Evolutionary conservation across 2,113 vertebrate species (phyloP).

Genomic region (Tetraodon nigroviridis): DNA sequence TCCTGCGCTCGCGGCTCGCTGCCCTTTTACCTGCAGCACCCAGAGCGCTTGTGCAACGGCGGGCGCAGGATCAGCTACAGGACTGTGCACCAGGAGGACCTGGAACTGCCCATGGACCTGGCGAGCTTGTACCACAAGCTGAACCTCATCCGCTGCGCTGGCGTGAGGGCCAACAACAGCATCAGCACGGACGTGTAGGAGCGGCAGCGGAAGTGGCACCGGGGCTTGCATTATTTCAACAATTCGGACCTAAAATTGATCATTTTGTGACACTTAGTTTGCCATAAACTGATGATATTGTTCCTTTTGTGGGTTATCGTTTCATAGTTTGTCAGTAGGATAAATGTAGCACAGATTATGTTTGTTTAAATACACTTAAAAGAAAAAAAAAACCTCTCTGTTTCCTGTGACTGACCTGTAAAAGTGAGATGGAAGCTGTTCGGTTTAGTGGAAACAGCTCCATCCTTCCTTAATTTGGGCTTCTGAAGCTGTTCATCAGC

Average conservation of each 20-base stretch:
- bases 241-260: background rate
- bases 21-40: constrained; percentile 82
- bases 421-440: no score
- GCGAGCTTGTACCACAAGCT: constrained; percentile 82
- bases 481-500: no score
- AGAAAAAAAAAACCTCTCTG: background rate
- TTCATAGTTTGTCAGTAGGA: background rate
- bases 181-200: constrained; percentile 87
- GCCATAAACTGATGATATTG: background rate
- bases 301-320: background rate
- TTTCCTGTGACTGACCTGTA: no score
- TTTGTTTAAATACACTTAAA: constrained; percentile 7
- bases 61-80: constrained; percentile 80
- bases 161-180: constrained; percentile 86
- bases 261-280: constrained; percentile 2
- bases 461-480: no score
- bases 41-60: constrained; percentile 80
- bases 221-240: background rate
- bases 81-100: constrained; percentile 81
- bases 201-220: constrained; percentile 13
- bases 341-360: constrained; percentile 1
- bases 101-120: constrained; percentile 73
- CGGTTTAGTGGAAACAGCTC: no score
- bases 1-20: constrained; percentile 81
- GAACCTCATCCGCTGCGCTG: constrained; percentile 81